Evolutionary conservation across 2,888 invertebrate genomes (phyloP), one percentile per base, ranked within the genome.

Genomic region (Sicus ferrugineus): DNA sequence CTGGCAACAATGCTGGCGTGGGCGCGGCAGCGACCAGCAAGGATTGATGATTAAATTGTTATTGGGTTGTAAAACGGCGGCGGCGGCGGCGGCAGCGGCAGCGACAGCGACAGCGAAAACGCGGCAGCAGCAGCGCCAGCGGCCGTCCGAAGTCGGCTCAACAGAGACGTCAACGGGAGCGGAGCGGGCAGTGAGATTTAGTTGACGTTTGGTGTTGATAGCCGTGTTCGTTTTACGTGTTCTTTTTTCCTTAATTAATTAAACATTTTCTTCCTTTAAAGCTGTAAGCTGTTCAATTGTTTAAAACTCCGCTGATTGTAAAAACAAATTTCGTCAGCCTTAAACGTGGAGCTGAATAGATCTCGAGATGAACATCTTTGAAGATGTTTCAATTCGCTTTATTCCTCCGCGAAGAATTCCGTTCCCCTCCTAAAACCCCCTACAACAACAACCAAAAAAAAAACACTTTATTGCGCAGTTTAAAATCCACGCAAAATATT

Each of bases 1-100:
- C 70, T 28, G 73, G 72, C 16, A 71, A 68, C 2, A 48, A 52
- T 5, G 72, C 67, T 23, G 67, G 67, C 16, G 56, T 56, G 52
- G 70, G 72, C 23, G 14, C 26, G 54, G 26, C 71, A 1, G 72
- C 70, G 19, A 72, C 74, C 54, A 69, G 70, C 38, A 72, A 74
- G 59, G 74, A 75, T 73, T 77, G 77, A 75, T 77, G 73, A 74
- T 74, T 77, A 59, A 73, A 74, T 67, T 75, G 74, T 67, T 76
- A 74, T 70, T 71, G 69, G 69, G 62, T 68, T 62, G 75, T 77
- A 16, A 75, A 75, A 58, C 58, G 72, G 28, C 71, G 75, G 28
- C 67, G 70, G 16, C 64, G 70, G 56, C 68, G 61, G 21, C 61
- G 66, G 3, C 30, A 52, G 26, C 50, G 19, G 61, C n/a, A 58